These are phyloP conservation scores for Orthosia incerta DNA, from an alignment of 2,888 invertebrate genomes.

Conservation along the genomic window DNA sequence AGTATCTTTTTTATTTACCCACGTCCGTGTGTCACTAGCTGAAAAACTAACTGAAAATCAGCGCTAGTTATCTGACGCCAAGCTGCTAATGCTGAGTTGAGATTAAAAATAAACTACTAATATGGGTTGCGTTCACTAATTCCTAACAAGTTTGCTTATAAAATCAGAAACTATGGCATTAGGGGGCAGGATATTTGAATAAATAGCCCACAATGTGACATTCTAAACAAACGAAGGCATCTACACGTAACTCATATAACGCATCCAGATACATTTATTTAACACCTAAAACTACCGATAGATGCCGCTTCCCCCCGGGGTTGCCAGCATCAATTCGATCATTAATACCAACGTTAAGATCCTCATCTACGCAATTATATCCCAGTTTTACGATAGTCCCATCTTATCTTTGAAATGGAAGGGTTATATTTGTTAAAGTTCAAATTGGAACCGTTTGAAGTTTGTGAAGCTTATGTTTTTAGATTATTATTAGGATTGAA, in stretches of 20 bases:
- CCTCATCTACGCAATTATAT: conserved; percentile 64
- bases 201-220: too few relatives aligned
- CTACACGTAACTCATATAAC: background rate
- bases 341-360: conserved; percentile 59
- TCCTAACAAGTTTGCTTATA: too few relatives aligned
- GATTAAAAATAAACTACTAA: too few relatives aligned
- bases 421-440: conserved; percentile 57
- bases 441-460: conserved; percentile 42
- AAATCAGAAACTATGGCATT: too few relatives aligned
- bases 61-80: too few relatives aligned
- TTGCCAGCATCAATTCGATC: conserved; percentile 47
- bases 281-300: conserved; percentile 33
- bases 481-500: conserved; percentile 14
- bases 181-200: too few relatives aligned
- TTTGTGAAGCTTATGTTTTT: conserved; percentile 40
- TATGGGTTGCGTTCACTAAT: too few relatives aligned
- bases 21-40: too few relatives aligned
- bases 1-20: too few relatives aligned
- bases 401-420: conserved; percentile 48
- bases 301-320: conserved; percentile 16
- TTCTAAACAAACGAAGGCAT: too few relatives aligned
- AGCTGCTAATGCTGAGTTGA: too few relatives aligned
- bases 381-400: conserved; percentile 61
- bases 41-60: too few relatives aligned
- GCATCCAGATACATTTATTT: conserved; percentile 23